Conservation (phyloP, 2,113 vertebrate species). For the Nesoenas mayeri region DNA sequence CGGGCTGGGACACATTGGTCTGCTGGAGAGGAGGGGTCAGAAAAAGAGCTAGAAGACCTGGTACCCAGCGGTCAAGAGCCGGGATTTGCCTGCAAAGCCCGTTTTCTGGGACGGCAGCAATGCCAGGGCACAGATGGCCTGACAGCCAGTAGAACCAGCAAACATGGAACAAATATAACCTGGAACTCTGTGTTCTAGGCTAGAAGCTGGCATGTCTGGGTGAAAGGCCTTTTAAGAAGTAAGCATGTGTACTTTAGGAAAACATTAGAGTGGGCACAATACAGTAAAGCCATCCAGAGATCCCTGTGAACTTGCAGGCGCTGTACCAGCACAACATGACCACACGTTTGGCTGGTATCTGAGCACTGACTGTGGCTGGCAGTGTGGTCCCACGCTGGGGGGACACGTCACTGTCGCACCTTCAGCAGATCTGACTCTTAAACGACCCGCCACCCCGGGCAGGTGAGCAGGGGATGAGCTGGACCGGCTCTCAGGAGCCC, state of each 20-base stretch:
- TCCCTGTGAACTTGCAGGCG: background rate
- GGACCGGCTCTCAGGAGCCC: background rate
- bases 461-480: background rate
- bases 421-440: background rate
- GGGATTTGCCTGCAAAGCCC: background rate
- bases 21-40: background rate
- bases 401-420: too few species aligned
- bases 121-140: background rate
- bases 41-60: background rate
- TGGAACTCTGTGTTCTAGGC: background rate
- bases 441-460: fast-evolving
- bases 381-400: background rate
- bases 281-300: background rate
- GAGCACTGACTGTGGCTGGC: background rate
- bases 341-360: background rate
- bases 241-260: background rate
- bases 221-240: background rate
- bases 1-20: fast-evolving
- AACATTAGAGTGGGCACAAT: background rate
- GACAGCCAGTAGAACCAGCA: background rate
- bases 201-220: background rate
- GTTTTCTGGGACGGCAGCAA: background rate
- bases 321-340: background rate
- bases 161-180: background rate
- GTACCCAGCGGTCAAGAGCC: background rate